Evolutionary conservation across 2,113 vertebrate genomes (phyloP), one percentile per base, ranked within the genome.

Genomic region (Mormoops blainvillei): DNA sequence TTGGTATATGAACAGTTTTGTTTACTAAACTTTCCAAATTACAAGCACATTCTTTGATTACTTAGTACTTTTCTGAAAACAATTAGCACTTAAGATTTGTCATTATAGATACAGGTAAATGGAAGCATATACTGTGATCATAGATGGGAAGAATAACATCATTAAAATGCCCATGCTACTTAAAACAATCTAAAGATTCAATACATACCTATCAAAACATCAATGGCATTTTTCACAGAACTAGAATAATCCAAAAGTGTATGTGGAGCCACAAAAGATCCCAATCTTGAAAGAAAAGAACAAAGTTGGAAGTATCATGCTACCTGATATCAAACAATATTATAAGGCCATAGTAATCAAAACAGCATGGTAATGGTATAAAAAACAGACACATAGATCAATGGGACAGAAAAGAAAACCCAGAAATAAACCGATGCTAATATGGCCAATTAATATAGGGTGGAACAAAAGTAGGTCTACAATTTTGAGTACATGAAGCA

Each of bases 51-150:
- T 85, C 18, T 80, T 91, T 80, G 41, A 56, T 95, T 74, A 80
- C 28, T 95, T 76, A 61, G 3, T 67, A 63, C 82, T 92, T 92
- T 93, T 95, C n/a, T 61, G 38, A 94, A 76, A 41, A 81, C 9
- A 65, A 19, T 7, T 43, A 93, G 5, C 14, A 89, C 5, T 70
- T 52, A 89, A 77, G 14, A 50, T 6, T 87, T 93, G 33, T 87
- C 63, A 74, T 61, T 76, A 16, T 14, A 33, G 31, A 5, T n/a
- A 33, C 31, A 65, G 33, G 33, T 65, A 65, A 65, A 65, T 65
- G 63, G 31, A n/a, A 65, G 63, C 14, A 18, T 65, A n/a, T 33
- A 31, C 31, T 65, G 63, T 31, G 31, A 31, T 65, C 63, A 65
- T 65, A 65, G 63, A n/a, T 65, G 31, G 31, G 63, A 65, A 33